phyloP scores from a whole-genome alignment of 1,140 invertebrate species.

The Atta colombica region DNA sequence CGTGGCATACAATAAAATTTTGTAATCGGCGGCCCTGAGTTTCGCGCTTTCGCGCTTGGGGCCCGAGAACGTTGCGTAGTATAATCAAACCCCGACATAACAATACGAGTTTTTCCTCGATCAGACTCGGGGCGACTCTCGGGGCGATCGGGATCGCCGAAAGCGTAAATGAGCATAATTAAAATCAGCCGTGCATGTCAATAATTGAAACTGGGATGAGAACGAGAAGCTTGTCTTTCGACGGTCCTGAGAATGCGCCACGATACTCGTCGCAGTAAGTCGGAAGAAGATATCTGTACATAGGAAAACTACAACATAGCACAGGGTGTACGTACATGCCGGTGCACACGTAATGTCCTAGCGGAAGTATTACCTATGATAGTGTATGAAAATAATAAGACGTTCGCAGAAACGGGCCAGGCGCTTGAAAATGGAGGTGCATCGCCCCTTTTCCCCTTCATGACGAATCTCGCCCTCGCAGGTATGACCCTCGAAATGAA shows the following conservation, averaged over 20 bases:
- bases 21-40: slow-evolving; percentile 80
- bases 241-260: slow-evolving; percentile 30
- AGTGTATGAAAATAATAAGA: slow-evolving; percentile 75
- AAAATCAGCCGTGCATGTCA: not conserved
- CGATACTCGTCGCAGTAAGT: slow-evolving; percentile 33
- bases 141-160: slow-evolving; percentile 64
- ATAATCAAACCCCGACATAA: slow-evolving; percentile 85
- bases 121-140: slow-evolving; percentile 69
- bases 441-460: slow-evolving; percentile 69
- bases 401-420: slow-evolving; percentile 65
- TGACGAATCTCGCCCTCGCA: slow-evolving; percentile 70
- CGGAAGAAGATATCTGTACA: slow-evolving; percentile 80
- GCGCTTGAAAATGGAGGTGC: slow-evolving; percentile 44
- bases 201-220: slow-evolving; percentile 2
- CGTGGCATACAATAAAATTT: slow-evolving; percentile 85
- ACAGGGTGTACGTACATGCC: slow-evolving; percentile 79
- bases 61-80: slow-evolving; percentile 84
- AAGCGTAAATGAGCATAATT: not conserved
- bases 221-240: not conserved
- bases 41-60: slow-evolving; percentile 77
- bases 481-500: slow-evolving; percentile 49
- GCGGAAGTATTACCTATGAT: slow-evolving; percentile 79
- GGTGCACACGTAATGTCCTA: slow-evolving; percentile 82
- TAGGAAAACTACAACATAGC: slow-evolving; percentile 76
- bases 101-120: slow-evolving; percentile 80